phyloP scores from a whole-genome alignment of 2,113 vertebrate genomes.

The Herpailurus yagouaroundi region DNA sequence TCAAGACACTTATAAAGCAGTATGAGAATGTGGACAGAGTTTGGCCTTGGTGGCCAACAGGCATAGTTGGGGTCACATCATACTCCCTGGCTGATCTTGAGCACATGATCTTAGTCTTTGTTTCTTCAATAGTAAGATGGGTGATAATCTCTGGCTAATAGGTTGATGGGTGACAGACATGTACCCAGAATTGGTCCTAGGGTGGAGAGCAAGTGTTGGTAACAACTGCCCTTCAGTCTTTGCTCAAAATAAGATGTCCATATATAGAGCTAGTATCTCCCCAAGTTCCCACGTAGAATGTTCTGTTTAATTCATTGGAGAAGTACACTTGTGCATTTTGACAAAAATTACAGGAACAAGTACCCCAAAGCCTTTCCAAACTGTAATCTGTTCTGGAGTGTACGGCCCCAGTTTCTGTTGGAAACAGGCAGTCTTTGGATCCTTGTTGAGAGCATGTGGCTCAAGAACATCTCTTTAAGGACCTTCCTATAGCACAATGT shows the following conservation, averaged over 20 bases:
- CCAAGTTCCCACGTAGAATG: not conserved
- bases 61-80: not conserved
- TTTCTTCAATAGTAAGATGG: not conserved
- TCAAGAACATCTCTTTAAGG: not conserved
- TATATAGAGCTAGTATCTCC: not conserved
- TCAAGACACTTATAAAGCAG: not conserved
- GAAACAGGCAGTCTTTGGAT: not conserved
- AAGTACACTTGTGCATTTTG: not conserved
- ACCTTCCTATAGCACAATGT: not conserved
- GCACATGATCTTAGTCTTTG: not conserved
- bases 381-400: not conserved
- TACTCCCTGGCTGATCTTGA: not conserved
- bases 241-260: not conserved
- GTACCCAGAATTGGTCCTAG: not conserved
- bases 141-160: not conserved
- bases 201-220: not conserved
- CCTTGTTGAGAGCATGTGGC: not conserved
- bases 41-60: not conserved
- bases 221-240: not conserved
- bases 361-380: not conserved
- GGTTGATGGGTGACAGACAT: not conserved
- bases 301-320: not conserved
- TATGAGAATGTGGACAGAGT: not conserved
- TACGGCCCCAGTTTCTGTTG: not conserved
- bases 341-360: not conserved